phyloP scores from a whole-genome alignment of 2,113 vertebrate species.

The Rhinichthys klamathensis region DNA sequence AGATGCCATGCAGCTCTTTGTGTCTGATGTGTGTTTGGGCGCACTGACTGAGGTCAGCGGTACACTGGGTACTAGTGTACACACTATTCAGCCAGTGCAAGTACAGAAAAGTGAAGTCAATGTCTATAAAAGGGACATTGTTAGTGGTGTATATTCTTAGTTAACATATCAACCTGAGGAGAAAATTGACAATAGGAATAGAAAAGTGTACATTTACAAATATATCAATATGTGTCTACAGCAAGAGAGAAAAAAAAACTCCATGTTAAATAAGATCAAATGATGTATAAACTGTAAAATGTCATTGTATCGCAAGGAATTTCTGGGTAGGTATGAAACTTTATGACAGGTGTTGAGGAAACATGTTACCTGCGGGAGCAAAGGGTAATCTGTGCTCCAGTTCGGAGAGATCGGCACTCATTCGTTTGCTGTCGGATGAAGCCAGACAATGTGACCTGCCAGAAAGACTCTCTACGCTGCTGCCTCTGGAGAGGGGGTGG shows the following conservation, averaged over 20 bases:
- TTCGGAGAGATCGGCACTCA: slow-evolving; percentile 96
- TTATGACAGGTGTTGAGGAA: not conserved
- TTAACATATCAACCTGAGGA: slow-evolving; percentile 4
- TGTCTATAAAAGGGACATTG: slow-evolving; percentile 10
- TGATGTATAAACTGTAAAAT: not conserved
- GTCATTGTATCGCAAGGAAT: not conserved
- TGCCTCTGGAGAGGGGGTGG: slow-evolving; percentile 91
- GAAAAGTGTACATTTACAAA: not conserved
- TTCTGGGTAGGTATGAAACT: not conserved
- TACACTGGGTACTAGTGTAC: slow-evolving; percentile 13
- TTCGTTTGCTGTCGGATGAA: slow-evolving; percentile 87
- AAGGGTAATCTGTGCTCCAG: slow-evolving; percentile 87
- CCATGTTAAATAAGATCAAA: not conserved
- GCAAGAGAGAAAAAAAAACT: not conserved
- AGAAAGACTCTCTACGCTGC: slow-evolving; percentile 93
- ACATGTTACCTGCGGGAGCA: slow-evolving; percentile 85
- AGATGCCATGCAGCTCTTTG: slow-evolving; percentile 21
- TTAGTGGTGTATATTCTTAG: slow-evolving; percentile 26
- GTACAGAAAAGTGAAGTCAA: slow-evolving; percentile 21
- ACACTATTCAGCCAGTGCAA: not conserved
- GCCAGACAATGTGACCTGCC: slow-evolving; percentile 78
- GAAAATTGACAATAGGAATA: not conserved
- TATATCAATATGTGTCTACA: not conserved
- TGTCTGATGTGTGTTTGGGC: slow-evolving; percentile 36
- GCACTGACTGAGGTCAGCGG: slow-evolving; percentile 8